Conservation (phyloP, 1,140 invertebrate species). For the Drosophila bocki region DNA sequence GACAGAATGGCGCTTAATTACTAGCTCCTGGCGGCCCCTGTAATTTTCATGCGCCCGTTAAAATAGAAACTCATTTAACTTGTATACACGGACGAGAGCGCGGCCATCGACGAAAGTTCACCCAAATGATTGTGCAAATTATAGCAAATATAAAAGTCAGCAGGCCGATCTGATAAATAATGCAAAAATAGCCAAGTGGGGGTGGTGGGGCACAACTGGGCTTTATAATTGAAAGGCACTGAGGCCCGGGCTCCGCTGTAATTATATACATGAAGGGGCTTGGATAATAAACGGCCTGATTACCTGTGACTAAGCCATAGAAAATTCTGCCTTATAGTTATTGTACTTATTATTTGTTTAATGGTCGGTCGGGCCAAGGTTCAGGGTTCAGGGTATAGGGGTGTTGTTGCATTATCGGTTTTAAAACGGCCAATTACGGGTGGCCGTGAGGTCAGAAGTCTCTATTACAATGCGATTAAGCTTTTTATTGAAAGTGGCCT, state of each 20-base stretch:
- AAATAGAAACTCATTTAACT: conserved; percentile 64
- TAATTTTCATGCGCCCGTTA: conserved; percentile 67
- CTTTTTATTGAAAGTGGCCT: not conserved
- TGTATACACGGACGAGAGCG: conserved; percentile 38
- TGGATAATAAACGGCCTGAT: conserved; percentile 54
- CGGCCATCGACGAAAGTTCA: conserved; percentile 29
- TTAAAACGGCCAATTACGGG: conserved; percentile 30
- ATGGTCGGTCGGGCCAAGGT: not conserved
- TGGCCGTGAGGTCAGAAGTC: conserved; percentile 18
- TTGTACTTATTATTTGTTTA: conserved; percentile 13
- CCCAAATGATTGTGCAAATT: conserved; percentile 63
- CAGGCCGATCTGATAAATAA: conserved; percentile 62
- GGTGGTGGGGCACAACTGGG: conserved; percentile 23
- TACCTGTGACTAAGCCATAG: conserved; percentile 50
- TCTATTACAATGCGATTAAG: conserved; percentile 20
- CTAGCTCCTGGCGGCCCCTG: conserved; percentile 56
- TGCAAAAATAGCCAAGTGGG: conserved; percentile 56
- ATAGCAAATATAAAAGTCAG: conserved; percentile 53
- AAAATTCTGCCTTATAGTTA: conserved; percentile 40
- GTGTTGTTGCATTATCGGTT: conserved; percentile 11
- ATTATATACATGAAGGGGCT: conserved; percentile 50
- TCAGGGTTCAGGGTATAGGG: conserved; percentile 6
- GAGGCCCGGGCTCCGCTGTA: conserved; percentile 24
- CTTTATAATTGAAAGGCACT: conserved; percentile 57
- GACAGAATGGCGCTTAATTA: conserved; percentile 68